Evolutionary conservation across 2,797 vertebrate genomes (phyloP).

Genomic region (Poecile montanus): DNA sequence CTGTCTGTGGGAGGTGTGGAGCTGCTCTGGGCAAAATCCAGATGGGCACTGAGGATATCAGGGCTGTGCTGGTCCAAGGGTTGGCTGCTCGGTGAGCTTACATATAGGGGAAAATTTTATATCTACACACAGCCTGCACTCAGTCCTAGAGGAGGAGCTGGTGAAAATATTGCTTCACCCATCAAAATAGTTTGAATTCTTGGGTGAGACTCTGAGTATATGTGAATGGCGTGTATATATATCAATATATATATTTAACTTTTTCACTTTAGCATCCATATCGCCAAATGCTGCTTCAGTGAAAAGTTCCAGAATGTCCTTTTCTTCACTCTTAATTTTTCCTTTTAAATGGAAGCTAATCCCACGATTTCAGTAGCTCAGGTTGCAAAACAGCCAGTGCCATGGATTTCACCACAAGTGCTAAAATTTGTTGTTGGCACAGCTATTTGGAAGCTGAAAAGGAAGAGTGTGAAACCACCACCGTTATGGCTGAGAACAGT

Average conservation of each 20-base stretch:
- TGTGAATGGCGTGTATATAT: not conserved
- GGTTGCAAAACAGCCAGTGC: not conserved
- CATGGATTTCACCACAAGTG: rapidly evolving
- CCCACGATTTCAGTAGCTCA: not conserved
- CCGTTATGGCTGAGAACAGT: not conserved
- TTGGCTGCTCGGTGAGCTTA: not conserved
- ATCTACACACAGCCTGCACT: not conserved
- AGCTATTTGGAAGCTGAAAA: not conserved
- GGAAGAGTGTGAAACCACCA: not conserved
- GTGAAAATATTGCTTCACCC: not conserved
- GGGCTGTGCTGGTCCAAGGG: not conserved
- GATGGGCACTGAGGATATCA: not conserved
- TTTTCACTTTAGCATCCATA: not conserved
- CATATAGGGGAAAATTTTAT: not conserved
- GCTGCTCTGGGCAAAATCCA: not conserved
- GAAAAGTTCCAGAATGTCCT: not conserved
- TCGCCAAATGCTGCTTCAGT: not conserved
- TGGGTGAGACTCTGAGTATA: not conserved
- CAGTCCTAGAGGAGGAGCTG: not conserved
- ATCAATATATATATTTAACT: not conserved
- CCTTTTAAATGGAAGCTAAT: not conserved
- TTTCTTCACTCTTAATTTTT: not conserved
- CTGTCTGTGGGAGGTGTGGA: not conserved
- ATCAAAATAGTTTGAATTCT: constrained; percentile 6
- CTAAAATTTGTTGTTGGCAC: not conserved